These are phyloP conservation scores for Phaedon cochleariae DNA, from an alignment of 2,888 invertebrate species.

Conservation along the genomic window DNA sequence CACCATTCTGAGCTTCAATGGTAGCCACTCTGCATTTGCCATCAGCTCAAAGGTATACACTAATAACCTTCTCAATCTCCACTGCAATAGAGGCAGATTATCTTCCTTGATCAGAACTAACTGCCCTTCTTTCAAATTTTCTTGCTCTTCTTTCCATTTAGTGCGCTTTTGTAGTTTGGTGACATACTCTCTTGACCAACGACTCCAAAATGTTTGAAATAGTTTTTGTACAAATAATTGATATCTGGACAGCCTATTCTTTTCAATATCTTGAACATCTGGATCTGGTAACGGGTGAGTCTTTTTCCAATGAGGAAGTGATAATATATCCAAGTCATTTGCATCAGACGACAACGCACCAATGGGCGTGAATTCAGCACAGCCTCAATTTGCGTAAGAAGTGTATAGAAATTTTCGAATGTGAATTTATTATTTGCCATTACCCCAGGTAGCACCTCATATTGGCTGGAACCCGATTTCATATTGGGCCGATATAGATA, in stretches of 20 bases:
- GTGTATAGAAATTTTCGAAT: too few species aligned
- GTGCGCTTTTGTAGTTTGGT: conserved; percentile 40
- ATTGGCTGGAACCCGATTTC: too few species aligned
- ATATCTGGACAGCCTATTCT: conserved; percentile 39
- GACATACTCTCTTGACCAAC: conserved; percentile 47
- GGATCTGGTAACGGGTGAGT: conserved; percentile 38
- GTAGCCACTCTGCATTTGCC: conserved; percentile 45
- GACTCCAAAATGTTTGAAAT: conserved; percentile 46
- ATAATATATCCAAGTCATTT: not conserved
- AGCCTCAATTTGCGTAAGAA: too few species aligned
- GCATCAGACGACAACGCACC: too few species aligned
- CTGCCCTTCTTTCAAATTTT: conserved; percentile 41
- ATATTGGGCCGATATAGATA: too few species aligned
- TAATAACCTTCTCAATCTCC: conserved; percentile 43
- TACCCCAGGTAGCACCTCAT: too few species aligned
- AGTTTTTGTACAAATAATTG: conserved; percentile 43
- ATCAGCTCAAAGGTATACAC: conserved; percentile 48
- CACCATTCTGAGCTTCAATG: conserved; percentile 43
- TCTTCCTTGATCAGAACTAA: conserved; percentile 51
- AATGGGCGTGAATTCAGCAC: too few species aligned
- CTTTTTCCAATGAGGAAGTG: conserved; percentile 49
- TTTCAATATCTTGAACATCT: conserved; percentile 26
- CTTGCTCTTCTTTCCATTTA: conserved; percentile 33
- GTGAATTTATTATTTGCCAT: too few species aligned
- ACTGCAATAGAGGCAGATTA: conserved; percentile 45